A percentile compares a stretch with the other conserved stretches of the same genome.
Conservation (phyloP, 2,113 vertebrate species). For the Platichthys stellatus region DNA sequence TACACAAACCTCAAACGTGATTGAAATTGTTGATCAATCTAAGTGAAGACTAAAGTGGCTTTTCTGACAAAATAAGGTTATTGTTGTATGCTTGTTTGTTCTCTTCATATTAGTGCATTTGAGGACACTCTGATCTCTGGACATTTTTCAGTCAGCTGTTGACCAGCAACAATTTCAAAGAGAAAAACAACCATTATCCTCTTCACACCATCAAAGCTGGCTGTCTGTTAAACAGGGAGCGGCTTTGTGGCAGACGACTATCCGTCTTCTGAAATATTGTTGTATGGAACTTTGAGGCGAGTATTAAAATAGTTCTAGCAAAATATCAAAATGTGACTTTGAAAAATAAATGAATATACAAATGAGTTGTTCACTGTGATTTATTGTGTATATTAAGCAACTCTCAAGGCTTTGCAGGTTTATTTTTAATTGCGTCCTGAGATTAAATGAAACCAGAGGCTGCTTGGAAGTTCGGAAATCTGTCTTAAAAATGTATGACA, state of each 20-base stretch:
- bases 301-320: neutral
- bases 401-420: too few relatives aligned
- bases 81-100: neutral
- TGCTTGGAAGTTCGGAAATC: neutral
- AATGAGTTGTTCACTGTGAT: too few relatives aligned
- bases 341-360: too few relatives aligned
- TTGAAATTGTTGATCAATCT: neutral
- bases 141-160: neutral
- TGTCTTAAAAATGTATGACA: neutral
- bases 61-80: neutral
- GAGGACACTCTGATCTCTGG: neutral
- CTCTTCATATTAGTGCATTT: neutral
- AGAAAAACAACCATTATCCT: neutral
- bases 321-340: slow-evolving; percentile 8
- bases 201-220: neutral
- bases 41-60: neutral
- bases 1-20: neutral
- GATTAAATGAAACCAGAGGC: neutral
- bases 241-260: neutral
- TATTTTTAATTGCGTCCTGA: too few relatives aligned
- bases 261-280: neutral
- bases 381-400: too few relatives aligned
- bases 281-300: neutral
- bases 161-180: neutral
- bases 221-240: neutral